These are phyloP conservation scores for Pipistrellus pygmaeus DNA, from an alignment of 2,797 vertebrate species.

Conservation along the genomic window DNA sequence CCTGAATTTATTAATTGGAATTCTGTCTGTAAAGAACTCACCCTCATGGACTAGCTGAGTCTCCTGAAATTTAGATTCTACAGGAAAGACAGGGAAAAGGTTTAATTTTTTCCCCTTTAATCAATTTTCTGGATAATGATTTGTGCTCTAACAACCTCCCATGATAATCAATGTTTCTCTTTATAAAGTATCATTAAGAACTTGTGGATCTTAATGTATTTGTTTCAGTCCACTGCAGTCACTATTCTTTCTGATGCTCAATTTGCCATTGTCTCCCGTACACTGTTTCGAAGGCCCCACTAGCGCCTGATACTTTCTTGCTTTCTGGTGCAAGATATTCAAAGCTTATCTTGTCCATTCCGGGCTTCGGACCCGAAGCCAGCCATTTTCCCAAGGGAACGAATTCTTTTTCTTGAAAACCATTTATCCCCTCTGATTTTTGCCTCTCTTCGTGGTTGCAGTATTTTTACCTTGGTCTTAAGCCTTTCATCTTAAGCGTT, in stretches of 20 bases:
- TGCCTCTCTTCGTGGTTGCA: neutral
- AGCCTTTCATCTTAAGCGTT: neutral
- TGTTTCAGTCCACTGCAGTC: neutral
- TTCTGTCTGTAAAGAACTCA: slow-evolving; percentile 37
- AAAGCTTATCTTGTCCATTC: neutral
- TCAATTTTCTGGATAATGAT: slow-evolving; percentile 4
- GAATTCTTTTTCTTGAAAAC: slow-evolving; percentile 24
- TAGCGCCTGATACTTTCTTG: neutral
- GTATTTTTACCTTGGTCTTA: slow-evolving; percentile 46
- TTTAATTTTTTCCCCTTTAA: neutral
- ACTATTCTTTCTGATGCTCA: neutral
- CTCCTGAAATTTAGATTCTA: slow-evolving; percentile 7
- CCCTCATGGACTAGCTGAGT: neutral
- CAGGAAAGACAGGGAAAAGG: neutral
- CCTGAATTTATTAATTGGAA: slow-evolving; percentile 37
- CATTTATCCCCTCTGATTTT: neutral
- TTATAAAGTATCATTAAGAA: slow-evolving; percentile 25
- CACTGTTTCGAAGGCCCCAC: neutral
- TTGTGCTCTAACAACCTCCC: neutral
- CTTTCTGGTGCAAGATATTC: slow-evolving; percentile 8
- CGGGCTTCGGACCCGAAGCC: neutral
- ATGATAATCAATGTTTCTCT: slow-evolving; percentile 13
- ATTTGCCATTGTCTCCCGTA: neutral
- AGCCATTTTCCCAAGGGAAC: slow-evolving; percentile 5
- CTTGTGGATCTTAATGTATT: neutral